These are phyloP conservation scores for Conops quadrifasciatus DNA, from an alignment of 2,888 invertebrate genomes.

Conservation along the genomic window DNA sequence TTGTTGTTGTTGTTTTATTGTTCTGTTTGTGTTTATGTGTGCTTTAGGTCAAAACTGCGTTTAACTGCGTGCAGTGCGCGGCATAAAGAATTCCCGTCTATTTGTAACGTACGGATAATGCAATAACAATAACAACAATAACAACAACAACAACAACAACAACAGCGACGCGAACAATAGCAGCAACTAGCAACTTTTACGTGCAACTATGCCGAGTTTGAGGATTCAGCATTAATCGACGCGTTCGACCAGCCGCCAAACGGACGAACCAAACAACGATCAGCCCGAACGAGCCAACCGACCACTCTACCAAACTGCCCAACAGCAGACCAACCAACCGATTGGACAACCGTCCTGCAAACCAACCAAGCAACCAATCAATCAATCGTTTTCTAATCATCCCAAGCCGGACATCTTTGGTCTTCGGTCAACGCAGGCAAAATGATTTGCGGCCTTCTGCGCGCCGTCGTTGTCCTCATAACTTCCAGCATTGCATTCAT, in stretches of 20 bases:
- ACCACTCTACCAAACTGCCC: not conserved
- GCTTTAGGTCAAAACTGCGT: conserved; percentile 35
- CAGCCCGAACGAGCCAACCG: not conserved
- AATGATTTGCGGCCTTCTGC: conserved; percentile 32
- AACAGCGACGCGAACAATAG: conserved; percentile 15
- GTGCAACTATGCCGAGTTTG: not conserved
- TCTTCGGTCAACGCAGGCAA: conserved; percentile 13
- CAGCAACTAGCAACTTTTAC: conserved; percentile 14
- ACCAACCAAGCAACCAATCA: no score
- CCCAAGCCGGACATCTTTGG: not conserved
- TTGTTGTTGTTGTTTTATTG: not conserved
- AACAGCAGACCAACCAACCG: not conserved
- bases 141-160: no score
- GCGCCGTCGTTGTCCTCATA: conserved; percentile 31
- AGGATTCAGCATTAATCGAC: not conserved
- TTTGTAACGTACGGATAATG: conserved; percentile 23
- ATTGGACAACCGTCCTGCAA: not conserved
- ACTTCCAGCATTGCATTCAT: conserved; percentile 20
- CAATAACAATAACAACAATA: no score
- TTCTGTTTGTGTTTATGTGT: conserved; percentile 5
- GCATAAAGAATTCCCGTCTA: conserved; percentile 22
- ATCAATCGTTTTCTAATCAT: no score
- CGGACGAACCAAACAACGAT: not conserved
- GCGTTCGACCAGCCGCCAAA: not conserved
- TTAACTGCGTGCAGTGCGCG: conserved; percentile 23